A percentile compares a stretch with the other conserved stretches of the same genome.
Evolutionary conservation across 2,888 invertebrate species (phyloP).

Genomic region (Plusia festucae): DNA sequence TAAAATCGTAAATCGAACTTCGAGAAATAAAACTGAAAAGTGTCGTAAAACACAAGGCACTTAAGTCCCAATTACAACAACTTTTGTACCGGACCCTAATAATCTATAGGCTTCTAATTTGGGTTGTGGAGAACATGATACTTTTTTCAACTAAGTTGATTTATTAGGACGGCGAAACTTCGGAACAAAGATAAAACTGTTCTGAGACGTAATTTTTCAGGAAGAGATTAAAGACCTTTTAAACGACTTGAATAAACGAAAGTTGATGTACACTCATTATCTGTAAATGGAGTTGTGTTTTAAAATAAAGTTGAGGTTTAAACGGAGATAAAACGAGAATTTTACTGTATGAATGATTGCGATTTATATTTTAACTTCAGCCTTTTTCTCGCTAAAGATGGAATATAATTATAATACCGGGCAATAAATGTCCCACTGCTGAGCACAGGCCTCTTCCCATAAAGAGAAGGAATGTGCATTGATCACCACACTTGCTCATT

Average conservation of each 20-base stretch:
- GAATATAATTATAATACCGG: no score
- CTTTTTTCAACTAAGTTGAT: constrained; percentile 28
- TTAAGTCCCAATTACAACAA: constrained; percentile 7
- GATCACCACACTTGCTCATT: no score
- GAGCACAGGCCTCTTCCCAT: no score
- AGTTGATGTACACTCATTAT: constrained; percentile 23
- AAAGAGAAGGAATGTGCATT: no score
- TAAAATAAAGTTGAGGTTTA: constrained; percentile 5
- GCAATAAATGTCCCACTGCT: no score
- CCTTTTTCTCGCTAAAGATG: no score
- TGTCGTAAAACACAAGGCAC: constrained; percentile 14
- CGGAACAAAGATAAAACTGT: constrained; percentile 32
- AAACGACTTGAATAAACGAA: constrained; percentile 16
- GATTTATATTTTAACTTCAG: not conserved
- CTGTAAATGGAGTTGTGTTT: constrained; percentile 21
- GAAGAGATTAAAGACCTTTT: constrained; percentile 22
- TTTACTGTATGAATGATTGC: not conserved
- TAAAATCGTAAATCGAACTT: not conserved
- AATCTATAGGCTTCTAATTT: constrained; percentile 20
- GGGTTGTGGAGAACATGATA: constrained; percentile 9
- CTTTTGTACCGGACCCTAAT: constrained; percentile 5
- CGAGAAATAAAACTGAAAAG: constrained; percentile 7
- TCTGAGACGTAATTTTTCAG: constrained; percentile 14
- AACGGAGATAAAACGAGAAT: constrained; percentile 6
- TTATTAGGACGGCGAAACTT: constrained; percentile 30